phyloP scores from a whole-genome alignment of 2,113 vertebrate species.

The Hippocampus zosterae region DNA sequence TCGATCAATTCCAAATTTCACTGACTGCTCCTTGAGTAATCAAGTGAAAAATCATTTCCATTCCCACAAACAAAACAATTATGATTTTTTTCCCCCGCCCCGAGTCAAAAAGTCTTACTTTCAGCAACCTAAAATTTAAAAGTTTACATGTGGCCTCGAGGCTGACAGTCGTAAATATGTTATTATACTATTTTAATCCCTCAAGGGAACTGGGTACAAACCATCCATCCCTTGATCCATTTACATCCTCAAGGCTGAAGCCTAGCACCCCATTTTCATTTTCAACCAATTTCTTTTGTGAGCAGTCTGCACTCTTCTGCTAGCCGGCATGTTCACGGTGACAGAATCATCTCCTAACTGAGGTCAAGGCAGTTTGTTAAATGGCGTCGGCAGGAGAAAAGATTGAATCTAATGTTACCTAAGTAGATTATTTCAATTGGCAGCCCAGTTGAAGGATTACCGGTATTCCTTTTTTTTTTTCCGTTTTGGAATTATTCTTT shows the following conservation, averaged over 20 bases:
- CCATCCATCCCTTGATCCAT: slow-evolving; percentile 1
- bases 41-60: no score
- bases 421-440: slow-evolving; percentile 57
- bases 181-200: background rate
- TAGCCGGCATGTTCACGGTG: slow-evolving; percentile 33
- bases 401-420: slow-evolving; percentile 57
- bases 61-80: no score
- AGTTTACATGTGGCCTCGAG: no score
- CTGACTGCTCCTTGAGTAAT: no score
- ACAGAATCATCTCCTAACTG: slow-evolving; percentile 41
- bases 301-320: slow-evolving; percentile 51
- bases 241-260: background rate
- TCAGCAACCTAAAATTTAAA: no score
- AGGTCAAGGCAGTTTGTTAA: slow-evolving; percentile 58
- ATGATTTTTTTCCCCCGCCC: no score
- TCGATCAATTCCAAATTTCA: no score
- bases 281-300: slow-evolving; percentile 46
- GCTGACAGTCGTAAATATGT: no score
- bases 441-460: slow-evolving; percentile 50
- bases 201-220: background rate
- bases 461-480: slow-evolving; percentile 40
- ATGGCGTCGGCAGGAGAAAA: slow-evolving; percentile 43
- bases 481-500: slow-evolving; percentile 9
- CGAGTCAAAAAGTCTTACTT: no score
- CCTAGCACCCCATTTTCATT: background rate